These are phyloP conservation scores for Thumatha senex DNA, from an alignment of 2,888 invertebrate genomes.

Conservation along the genomic window DNA sequence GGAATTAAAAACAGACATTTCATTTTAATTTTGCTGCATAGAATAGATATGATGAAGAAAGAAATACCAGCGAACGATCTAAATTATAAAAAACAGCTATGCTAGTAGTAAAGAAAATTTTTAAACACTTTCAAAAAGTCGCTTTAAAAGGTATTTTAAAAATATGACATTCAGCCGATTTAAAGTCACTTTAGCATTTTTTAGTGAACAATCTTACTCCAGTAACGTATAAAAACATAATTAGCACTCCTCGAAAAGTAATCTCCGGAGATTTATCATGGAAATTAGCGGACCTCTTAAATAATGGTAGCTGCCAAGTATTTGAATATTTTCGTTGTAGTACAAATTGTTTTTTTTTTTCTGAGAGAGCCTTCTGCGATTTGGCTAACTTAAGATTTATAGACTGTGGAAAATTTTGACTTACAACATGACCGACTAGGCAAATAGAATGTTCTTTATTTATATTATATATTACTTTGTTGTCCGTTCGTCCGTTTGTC, in stretches of 20 bases:
- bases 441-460: neutral
- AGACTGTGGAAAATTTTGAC: neutral
- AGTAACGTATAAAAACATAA: slow-evolving; percentile 46
- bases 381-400: slow-evolving; percentile 1
- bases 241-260: slow-evolving; percentile 47
- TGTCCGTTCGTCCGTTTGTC: too few relatives aligned
- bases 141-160: too few relatives aligned
- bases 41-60: too few relatives aligned
- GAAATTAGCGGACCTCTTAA: slow-evolving; percentile 46
- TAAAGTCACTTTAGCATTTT: slow-evolving; percentile 22
- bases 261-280: slow-evolving; percentile 48
- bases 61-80: too few relatives aligned
- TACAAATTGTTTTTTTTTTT: slow-evolving; percentile 19
- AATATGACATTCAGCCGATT: neutral
- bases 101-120: too few relatives aligned
- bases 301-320: slow-evolving; percentile 36
- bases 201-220: slow-evolving; percentile 35
- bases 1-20: too few relatives aligned
- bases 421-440: too few relatives aligned
- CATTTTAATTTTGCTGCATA: too few relatives aligned
- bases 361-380: neutral
- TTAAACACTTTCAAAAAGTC: too few relatives aligned
- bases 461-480: neutral
- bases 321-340: slow-evolving; percentile 39
- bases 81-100: too few relatives aligned